Percentiles rank a stretch among this genome's conserved stretches.
These are phyloP conservation scores for Gulo gulo DNA, from an alignment of 2,113 vertebrate genomes.

Conservation along the genomic window DNA sequence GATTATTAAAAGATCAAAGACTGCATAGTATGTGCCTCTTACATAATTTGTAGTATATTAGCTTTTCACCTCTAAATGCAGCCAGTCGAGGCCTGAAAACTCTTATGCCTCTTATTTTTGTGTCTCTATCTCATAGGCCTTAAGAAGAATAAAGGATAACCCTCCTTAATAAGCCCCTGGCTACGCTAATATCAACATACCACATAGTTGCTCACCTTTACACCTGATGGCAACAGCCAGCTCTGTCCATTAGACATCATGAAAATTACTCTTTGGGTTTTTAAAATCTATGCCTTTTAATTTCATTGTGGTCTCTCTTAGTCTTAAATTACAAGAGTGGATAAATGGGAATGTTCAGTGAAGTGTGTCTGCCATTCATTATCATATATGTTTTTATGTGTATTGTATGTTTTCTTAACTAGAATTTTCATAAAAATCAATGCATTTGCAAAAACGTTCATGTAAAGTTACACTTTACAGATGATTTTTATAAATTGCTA, in stretches of 20 bases:
- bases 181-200: background rate
- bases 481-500: background rate
- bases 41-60: background rate
- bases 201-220: background rate
- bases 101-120: background rate
- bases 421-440: conserved; percentile 23
- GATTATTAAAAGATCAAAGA: background rate
- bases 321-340: background rate
- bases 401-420: conserved; percentile 26
- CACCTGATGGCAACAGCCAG: background rate
- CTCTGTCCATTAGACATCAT: background rate
- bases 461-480: background rate
- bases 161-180: background rate
- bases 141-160: background rate
- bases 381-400: background rate
- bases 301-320: background rate
- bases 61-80: background rate
- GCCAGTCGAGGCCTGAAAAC: background rate
- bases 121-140: background rate
- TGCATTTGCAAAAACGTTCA: background rate
- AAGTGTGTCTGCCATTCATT: background rate
- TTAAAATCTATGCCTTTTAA: background rate
- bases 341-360: background rate
- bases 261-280: background rate
- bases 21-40: background rate